Base-by-base conservation (phyloP, 2,888 invertebrate species). In the Sphaeridia pumilis region DNA sequence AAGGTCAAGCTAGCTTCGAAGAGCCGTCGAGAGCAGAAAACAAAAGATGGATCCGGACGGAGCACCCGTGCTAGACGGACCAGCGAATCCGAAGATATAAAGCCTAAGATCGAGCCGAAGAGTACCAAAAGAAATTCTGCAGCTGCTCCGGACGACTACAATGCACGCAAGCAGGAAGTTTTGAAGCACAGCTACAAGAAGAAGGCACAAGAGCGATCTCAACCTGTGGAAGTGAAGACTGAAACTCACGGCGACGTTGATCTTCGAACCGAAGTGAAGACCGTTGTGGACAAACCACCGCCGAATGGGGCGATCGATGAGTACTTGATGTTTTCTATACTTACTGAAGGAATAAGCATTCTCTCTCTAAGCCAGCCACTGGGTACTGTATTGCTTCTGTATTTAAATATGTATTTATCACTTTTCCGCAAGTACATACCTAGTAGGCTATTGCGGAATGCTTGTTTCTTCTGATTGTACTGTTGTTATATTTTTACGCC, bases 271-370 rank as follows among this genome's bases (percentile, higher is more conserved):
- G 31, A 31, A 31, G 14, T 31, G 7, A 31, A 7, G n/a, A n/a
- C n/a, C n/a, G n/a, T n/a, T n/a, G n/a, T n/a, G n/a, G n/a, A n/a
- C n/a, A n/a, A 14, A 31, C 14, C 31, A 31, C 41, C 31, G 20
- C 27, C 46, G 14, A 46, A 35, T 31, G 46, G 46, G 53, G 46
- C 59, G 49, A 56, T 64, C 58, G 61, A 56, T 60, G 61, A 64
- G 61, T 61, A 60, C 54, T 57, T 56, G 52, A 34, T 47, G 55
- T 59, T 62, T 62, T 57, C 55, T 60, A 55, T 53, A 55, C 55
- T 38, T 38, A 38, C 17, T 14, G 4, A 17, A 38, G 38, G 38
- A 20, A 20, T 38, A 38, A 38, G 38, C 38, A 38, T 14, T 17
- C 10, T 14, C 10, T 31, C 31, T 7, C 31, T 31, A n/a, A n/a